Conservation (phyloP, 2,888 invertebrate species). For the Mylabris sibirica region DNA sequence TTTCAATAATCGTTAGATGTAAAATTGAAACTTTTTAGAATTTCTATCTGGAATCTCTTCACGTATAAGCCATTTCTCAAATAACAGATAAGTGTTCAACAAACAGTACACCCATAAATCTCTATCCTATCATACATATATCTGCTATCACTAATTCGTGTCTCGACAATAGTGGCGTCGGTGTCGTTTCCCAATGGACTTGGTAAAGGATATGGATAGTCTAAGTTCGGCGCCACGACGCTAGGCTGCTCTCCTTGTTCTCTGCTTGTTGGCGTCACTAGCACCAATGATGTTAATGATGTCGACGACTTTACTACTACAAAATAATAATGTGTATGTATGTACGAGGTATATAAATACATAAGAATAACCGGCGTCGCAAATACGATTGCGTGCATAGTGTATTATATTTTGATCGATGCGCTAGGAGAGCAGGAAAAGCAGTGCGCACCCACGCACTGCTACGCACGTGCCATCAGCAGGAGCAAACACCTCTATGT, state of each 20-base stretch:
- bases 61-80: constrained; percentile 29
- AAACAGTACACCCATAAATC: constrained; percentile 34
- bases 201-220: constrained; percentile 19
- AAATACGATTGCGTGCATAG: constrained; percentile 16
- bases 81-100: constrained; percentile 30
- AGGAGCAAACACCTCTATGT: constrained; percentile 45
- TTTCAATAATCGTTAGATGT: neutral
- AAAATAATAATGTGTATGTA: too few species aligned
- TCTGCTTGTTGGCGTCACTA: neutral
- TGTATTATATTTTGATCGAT: constrained; percentile 19
- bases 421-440: constrained; percentile 28
- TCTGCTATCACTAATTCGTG: constrained; percentile 43
- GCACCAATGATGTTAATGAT: neutral
- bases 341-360: neutral
- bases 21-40: neutral
- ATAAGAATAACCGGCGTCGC: constrained; percentile 3
- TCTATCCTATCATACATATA: constrained; percentile 37
- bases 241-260: constrained; percentile 36
- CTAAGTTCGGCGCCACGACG: constrained; percentile 43
- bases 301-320: neutral
- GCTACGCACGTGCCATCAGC: constrained; percentile 42
- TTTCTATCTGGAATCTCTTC: constrained; percentile 1
- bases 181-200: constrained; percentile 31
- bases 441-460: constrained; percentile 44
- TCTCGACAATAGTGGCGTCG: constrained; percentile 20